Conservation (phyloP, 2,888 invertebrate species). For the Scaptomyza flava region DNA sequence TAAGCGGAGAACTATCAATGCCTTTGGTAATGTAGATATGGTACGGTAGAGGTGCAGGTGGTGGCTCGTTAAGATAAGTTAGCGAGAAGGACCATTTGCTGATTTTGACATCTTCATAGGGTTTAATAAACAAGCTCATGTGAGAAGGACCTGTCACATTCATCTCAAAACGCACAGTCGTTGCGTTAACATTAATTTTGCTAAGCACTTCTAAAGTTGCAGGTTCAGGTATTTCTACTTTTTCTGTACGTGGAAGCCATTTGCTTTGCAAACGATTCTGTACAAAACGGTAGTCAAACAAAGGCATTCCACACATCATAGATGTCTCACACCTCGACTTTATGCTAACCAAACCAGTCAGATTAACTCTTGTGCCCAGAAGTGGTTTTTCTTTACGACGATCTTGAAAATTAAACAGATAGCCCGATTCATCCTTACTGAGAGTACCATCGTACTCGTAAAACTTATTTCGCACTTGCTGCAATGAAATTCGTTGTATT, state of each 20-base stretch:
- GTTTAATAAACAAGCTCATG: conserved; percentile 73
- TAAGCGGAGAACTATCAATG: conserved; percentile 64
- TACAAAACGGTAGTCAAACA: conserved; percentile 70
- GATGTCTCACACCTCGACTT: conserved; percentile 60
- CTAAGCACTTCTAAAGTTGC: conserved; percentile 61
- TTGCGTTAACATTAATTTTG: conserved; percentile 45
- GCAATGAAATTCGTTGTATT: conserved; percentile 1
- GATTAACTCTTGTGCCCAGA: conserved; percentile 49
- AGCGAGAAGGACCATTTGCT: conserved; percentile 74
- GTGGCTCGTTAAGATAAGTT: conserved; percentile 56
- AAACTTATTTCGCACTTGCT: conserved; percentile 85
- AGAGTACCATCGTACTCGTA: conserved; percentile 81
- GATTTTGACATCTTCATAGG: conserved; percentile 64
- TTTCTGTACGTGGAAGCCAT: conserved; percentile 68
- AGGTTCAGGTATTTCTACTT: conserved; percentile 50
- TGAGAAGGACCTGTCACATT: conserved; percentile 71
- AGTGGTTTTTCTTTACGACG: conserved; percentile 57
- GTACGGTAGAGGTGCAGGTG: conserved; percentile 65
- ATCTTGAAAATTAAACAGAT: conserved; percentile 85
- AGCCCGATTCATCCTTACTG: conserved; percentile 84
- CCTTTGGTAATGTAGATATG: conserved; percentile 72
- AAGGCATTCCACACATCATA: conserved; percentile 79
- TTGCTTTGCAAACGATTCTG: conserved; percentile 42
- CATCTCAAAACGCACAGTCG: conserved; percentile 63
- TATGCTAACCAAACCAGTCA: conserved; percentile 58